Conservation (phyloP, 2,888 invertebrate genomes). For the Apotomis turbidana region DNA sequence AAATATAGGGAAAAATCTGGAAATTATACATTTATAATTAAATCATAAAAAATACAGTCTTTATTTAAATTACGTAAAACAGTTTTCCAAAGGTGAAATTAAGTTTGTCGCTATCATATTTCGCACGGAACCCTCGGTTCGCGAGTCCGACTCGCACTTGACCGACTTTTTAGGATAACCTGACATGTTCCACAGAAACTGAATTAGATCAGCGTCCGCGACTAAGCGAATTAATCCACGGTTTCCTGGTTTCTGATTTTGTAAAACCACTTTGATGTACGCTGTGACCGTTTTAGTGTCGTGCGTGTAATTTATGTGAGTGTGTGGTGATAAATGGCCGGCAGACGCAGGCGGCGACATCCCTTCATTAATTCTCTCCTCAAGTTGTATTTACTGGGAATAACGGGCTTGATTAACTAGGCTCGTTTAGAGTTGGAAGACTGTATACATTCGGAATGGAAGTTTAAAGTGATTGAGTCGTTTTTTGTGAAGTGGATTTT, state of each 20-base stretch:
- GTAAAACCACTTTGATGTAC: constrained; percentile 10
- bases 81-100: too few species aligned
- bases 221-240: constrained; percentile 24
- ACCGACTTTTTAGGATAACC: too few species aligned
- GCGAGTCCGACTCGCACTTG: too few species aligned
- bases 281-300: constrained; percentile 2
- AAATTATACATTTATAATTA: too few species aligned
- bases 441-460: constrained; percentile 11
- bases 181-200: neutral
- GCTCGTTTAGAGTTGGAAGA: constrained; percentile 28
- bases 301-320: constrained; percentile 18
- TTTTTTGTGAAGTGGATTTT: neutral
- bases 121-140: too few species aligned
- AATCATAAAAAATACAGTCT: too few species aligned
- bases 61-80: too few species aligned
- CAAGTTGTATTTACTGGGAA: constrained; percentile 33
- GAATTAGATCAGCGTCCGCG: constrained; percentile 16
- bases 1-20: too few species aligned
- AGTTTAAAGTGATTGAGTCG: constrained; percentile 24
- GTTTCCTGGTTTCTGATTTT: neutral
- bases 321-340: constrained; percentile 25
- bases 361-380: constrained; percentile 40
- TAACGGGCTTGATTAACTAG: constrained; percentile 31
- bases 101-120: too few species aligned
- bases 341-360: constrained; percentile 28